These are phyloP conservation scores for Entomyzon cyanotis DNA, from an alignment of 2,113 vertebrate genomes.

Conservation along the genomic window DNA sequence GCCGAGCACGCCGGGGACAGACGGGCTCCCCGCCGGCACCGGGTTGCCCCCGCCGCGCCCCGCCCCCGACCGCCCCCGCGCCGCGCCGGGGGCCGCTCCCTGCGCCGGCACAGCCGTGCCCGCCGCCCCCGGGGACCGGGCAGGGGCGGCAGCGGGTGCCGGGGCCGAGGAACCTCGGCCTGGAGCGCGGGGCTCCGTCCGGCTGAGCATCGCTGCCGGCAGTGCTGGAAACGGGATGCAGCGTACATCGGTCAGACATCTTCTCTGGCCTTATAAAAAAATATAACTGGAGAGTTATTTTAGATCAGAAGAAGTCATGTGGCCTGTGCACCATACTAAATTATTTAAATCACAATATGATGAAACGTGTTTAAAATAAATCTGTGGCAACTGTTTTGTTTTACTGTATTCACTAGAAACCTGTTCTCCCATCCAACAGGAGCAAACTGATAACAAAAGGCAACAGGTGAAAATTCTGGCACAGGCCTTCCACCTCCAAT, in stretches of 20 bases:
- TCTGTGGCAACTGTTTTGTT: neutral
- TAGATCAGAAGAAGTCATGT: neutral
- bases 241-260: neutral
- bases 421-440: rapidly evolving
- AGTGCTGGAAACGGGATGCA: neutral
- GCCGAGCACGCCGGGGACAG: too few relatives aligned
- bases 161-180: neutral
- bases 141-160: neutral
- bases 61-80: too few relatives aligned
- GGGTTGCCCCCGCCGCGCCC: too few relatives aligned
- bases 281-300: neutral
- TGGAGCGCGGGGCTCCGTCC: neutral
- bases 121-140: neutral
- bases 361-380: neutral
- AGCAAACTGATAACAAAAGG: neutral
- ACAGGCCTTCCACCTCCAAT: neutral
- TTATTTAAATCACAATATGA: neutral
- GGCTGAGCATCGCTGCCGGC: neutral
- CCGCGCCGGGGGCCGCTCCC: neutral
- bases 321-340: neutral
- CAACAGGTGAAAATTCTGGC: neutral
- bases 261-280: neutral
- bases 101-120: neutral
- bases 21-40: too few relatives aligned
- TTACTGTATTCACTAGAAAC: neutral